A percentile compares a stretch with the other conserved stretches of the same genome.
Conservation (phyloP, 2,113 vertebrate genomes). For the Psettodes erumei region DNA sequence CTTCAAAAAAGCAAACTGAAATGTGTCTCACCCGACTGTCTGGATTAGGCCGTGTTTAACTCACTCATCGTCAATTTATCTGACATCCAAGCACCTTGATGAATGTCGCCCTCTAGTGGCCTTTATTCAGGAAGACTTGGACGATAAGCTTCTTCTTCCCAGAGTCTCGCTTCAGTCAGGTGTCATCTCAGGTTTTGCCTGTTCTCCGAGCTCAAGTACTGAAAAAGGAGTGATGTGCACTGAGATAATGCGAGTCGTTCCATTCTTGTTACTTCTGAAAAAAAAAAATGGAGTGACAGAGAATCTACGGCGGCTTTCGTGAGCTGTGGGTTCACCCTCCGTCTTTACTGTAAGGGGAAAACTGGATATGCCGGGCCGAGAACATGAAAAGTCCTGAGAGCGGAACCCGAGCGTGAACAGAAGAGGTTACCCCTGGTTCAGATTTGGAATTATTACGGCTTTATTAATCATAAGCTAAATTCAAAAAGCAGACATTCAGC, state of each 20-base stretch:
- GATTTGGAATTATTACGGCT: slow-evolving; percentile 76
- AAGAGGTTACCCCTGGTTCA: slow-evolving; percentile 47
- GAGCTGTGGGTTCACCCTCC: not conserved
- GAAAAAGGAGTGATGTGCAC: too few relatives aligned
- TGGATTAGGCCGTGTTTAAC: not conserved
- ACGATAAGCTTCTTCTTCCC: not conserved
- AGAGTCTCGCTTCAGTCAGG: too few relatives aligned
- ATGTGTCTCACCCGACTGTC: not conserved
- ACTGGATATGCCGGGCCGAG: too few relatives aligned
- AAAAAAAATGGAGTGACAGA: too few relatives aligned
- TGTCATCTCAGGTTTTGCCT: not conserved
- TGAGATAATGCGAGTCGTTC: too few relatives aligned
- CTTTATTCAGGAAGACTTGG: too few relatives aligned
- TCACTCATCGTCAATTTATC: not conserved
- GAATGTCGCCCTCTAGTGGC: slow-evolving; percentile 44
- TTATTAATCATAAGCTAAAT: slow-evolving; percentile 83
- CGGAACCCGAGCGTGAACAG: slow-evolving; percentile 44
- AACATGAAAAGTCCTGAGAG: not conserved
- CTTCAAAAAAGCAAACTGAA: not conserved
- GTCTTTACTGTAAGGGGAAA: too few relatives aligned
- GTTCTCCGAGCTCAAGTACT: not conserved
- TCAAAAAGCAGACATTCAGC: slow-evolving; percentile 85
- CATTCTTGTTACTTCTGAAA: too few relatives aligned
- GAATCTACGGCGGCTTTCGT: too few relatives aligned
- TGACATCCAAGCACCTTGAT: not conserved